Conservation (phyloP, 2,113 vertebrate species). For the Bufo bufo region DNA sequence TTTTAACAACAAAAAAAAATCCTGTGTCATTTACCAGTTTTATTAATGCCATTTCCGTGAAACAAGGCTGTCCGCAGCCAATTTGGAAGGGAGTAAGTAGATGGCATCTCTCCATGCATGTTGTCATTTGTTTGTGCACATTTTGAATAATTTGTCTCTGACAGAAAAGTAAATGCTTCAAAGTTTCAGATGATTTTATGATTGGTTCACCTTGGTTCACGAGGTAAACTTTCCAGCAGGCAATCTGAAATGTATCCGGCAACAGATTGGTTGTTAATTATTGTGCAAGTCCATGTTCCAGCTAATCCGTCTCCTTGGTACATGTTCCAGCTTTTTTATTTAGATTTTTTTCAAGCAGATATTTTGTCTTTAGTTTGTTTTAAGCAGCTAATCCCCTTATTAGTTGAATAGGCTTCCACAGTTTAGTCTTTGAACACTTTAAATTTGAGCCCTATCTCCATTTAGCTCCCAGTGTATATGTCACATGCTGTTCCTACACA, state of each 20-base stretch:
- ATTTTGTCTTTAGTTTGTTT: too few species aligned
- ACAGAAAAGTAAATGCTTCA: conserved; percentile 47
- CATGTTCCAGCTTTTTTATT: too few species aligned
- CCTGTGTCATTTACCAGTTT: conserved; percentile 49
- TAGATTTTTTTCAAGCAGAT: too few species aligned
- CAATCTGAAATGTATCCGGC: conserved; percentile 22
- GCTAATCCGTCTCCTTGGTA: neutral
- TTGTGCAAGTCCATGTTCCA: neutral
- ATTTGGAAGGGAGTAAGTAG: conserved; percentile 47
- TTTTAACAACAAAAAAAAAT: conserved; percentile 8
- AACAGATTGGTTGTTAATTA: conserved; percentile 10
- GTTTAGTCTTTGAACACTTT: too few species aligned
- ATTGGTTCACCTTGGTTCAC: conserved; percentile 48
- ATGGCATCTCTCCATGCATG: conserved; percentile 49
- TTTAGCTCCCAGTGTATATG: too few species aligned
- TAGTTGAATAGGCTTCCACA: too few species aligned
- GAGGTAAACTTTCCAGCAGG: conserved; percentile 36
- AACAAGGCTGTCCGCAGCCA: conserved; percentile 39
- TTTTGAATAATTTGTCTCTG: conserved; percentile 55
- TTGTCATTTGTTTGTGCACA: conserved; percentile 60
- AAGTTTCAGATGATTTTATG: conserved; percentile 36
- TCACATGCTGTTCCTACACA: too few species aligned
- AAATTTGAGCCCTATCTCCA: too few species aligned
- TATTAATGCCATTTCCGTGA: conserved; percentile 58
- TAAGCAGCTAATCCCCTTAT: too few species aligned